Evolutionary conservation across 2,888 invertebrate genomes (phyloP).

Genomic region (Agrilus mali): DNA sequence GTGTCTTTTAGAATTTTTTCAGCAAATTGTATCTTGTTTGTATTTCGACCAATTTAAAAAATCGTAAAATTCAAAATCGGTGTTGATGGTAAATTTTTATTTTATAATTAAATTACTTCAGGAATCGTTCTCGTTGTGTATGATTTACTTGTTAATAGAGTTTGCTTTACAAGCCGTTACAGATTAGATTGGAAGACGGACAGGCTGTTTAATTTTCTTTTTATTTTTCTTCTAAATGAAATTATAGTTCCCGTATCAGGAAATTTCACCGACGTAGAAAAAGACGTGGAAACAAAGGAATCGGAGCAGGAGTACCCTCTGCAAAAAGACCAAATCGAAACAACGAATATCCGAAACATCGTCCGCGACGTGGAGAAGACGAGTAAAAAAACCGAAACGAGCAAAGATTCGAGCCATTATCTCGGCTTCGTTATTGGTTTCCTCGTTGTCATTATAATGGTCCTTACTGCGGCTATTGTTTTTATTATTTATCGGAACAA

Average conservation of each 20-base stretch:
- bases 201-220: too few relatives aligned
- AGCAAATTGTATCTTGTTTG: too few relatives aligned
- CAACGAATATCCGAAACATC: constrained; percentile 43
- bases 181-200: too few relatives aligned
- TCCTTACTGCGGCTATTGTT: constrained; percentile 55
- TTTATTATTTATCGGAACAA: constrained; percentile 57
- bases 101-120: too few relatives aligned
- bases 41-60: too few relatives aligned
- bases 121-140: too few relatives aligned
- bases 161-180: too few relatives aligned
- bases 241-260: constrained; percentile 30
- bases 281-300: constrained; percentile 32
- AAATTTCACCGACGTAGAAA: constrained; percentile 52
- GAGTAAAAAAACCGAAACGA: constrained; percentile 23
- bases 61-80: too few relatives aligned
- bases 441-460: constrained; percentile 57
- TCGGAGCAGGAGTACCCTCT: constrained; percentile 49
- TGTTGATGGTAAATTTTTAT: too few relatives aligned
- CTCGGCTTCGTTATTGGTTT: constrained; percentile 58
- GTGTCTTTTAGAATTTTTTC: too few relatives aligned
- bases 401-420: constrained; percentile 45
- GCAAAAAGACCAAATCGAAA: constrained; percentile 56
- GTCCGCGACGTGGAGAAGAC: constrained; percentile 26
- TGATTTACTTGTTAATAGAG: too few relatives aligned
- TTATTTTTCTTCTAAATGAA: too few relatives aligned